Base-by-base conservation (phyloP, 1,140 invertebrate species). In the Antheraea pernyi region DNA sequence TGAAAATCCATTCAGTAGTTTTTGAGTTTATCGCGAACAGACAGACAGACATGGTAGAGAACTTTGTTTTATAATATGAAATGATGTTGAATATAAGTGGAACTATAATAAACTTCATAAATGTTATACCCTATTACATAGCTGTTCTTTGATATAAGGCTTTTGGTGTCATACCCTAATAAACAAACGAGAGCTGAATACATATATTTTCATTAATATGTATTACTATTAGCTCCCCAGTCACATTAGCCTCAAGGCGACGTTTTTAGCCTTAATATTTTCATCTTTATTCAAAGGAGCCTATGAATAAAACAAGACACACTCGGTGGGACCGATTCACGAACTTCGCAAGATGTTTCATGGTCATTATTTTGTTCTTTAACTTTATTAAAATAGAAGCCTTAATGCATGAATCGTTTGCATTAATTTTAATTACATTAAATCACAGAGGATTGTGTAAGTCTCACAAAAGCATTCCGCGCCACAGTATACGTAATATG, bases 211-310 rank as follows among this genome's bases (percentile, higher is more conserved):
- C 76, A 87, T 88, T 81, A 85, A 88, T 88, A 84, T 84, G 79
- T 78, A 89, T 85, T 81, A 81, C 82, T 88, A 88, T 88, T 86
- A 83, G 85, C 80, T 79, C 78, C 72, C 69, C 68, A 67, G 46
- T 53, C 79, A 83, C 82, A 86, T 86, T 85, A 85, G 79, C 79
- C 74, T 71, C 58, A 68, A 75, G 80, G 71, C 74, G 72, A 66
- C 77, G 63, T 80, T 84, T 83, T 84, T 80, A 70, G 74, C 72
- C 85, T 88, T 88, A 87, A 88, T 88, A 87, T 88, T 91, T 84
- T 83, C 86, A 91, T 91, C 86, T 91, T 91, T 89, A 91, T 91
- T 89, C 88, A 89, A 89, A 88, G 73, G 83, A 76, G 78, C 73
- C 77, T 78, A 91, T 91, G 88, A 91, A 91, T 91, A 88, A 90